Evolutionary conservation across 2,113 vertebrate genomes (phyloP).

Genomic region (Oophaga pumilio): DNA sequence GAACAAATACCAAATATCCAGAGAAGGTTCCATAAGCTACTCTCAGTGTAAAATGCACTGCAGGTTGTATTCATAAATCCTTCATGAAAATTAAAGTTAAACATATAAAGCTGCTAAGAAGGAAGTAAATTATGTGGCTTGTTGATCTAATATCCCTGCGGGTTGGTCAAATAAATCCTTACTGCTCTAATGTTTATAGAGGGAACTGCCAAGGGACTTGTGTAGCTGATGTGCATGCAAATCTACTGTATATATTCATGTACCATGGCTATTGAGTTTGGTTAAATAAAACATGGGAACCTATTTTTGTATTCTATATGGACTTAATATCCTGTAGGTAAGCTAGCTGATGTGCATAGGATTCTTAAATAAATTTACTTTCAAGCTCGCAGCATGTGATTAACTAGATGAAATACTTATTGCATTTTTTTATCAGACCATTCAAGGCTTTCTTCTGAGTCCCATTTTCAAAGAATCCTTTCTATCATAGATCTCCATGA

Average conservation of each 20-base stretch:
- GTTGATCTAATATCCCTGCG: conserved; percentile 39
- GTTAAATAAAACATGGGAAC: conserved; percentile 30
- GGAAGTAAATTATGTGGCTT: conserved; percentile 38
- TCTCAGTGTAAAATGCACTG: conserved; percentile 12
- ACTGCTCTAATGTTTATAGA: conserved; percentile 43
- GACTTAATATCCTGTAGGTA: conserved; percentile 13
- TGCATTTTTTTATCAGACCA: conserved; percentile 5
- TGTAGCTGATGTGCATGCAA: conserved; percentile 31
- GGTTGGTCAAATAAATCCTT: conserved; percentile 46
- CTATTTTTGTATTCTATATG: conserved; percentile 38
- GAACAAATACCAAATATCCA: conserved; percentile 15
- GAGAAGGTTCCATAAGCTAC: background rate
- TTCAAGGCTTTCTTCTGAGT: background rate
- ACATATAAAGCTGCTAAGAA: conserved; percentile 32
- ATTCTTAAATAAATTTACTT: background rate
- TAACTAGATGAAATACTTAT: conserved; percentile 4
- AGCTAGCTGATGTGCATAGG: background rate
- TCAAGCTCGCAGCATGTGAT: conserved; percentile 14
- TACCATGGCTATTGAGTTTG: background rate
- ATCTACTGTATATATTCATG: conserved; percentile 45
- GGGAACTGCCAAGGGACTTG: conserved; percentile 16
- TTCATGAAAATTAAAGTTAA: conserved; percentile 45
- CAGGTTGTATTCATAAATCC: conserved; percentile 36
- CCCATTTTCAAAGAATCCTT: conserved; percentile 11
- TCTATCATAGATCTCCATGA: background rate